phyloP scores from a whole-genome alignment of 2,113 vertebrate genomes.

The Hydrolagus affinis region DNA sequence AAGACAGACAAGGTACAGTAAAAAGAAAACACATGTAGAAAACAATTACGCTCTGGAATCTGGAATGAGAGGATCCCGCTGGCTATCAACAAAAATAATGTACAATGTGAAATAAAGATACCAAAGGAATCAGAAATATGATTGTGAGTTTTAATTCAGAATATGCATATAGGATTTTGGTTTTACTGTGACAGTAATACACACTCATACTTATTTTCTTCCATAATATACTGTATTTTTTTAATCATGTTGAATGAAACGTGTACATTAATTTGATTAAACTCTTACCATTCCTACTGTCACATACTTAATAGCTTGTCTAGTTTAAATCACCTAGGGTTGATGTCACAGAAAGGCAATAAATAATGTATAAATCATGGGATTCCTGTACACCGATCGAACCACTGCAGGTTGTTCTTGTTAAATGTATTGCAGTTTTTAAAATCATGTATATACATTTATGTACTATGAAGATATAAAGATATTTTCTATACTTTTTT shows the following conservation, averaged over 20 bases:
- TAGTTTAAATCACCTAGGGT: slow-evolving; percentile 18
- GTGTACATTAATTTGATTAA: slow-evolving; percentile 13
- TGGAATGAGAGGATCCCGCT: not conserved
- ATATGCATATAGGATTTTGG: not conserved
- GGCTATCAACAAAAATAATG: slow-evolving; percentile 2
- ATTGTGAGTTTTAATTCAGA: not conserved
- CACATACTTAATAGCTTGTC: not conserved
- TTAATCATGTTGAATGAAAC: not conserved
- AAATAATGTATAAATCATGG: slow-evolving; percentile 27
- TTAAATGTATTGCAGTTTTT: slow-evolving; percentile 45
- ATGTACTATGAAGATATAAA: slow-evolving; percentile 70
- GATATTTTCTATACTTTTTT: slow-evolving; percentile 59
- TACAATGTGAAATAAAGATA: not conserved
- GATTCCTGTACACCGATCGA: slow-evolving; percentile 26
- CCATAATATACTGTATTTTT: not conserved
- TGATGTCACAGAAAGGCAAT: slow-evolving; percentile 30
- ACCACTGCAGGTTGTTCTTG: slow-evolving; percentile 27
- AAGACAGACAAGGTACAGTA: not conserved
- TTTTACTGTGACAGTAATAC: not conserved
- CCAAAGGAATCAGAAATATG: slow-evolving; percentile 12
- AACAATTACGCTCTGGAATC: not conserved
- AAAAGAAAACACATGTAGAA: not conserved
- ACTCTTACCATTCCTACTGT: not conserved
- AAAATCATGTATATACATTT: slow-evolving; percentile 70
- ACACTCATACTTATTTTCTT: not conserved